Evolutionary conservation across 2,113 vertebrate species (phyloP), one percentile per base, ranked within the genome.

Genomic region (Lophotis ruficrista): DNA sequence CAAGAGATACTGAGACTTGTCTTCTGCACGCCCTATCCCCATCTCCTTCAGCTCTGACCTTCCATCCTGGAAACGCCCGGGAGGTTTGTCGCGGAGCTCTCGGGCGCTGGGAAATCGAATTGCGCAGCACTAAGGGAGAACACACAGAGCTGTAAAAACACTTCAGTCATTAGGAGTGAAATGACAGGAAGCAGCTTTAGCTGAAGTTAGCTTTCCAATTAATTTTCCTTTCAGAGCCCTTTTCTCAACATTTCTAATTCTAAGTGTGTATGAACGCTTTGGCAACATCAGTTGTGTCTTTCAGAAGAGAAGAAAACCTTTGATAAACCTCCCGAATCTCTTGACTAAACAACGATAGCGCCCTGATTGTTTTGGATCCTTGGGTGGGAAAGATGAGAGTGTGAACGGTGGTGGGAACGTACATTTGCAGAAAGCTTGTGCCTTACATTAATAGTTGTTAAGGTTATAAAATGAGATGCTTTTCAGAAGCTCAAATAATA

Each of bases 191-290:
- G 69, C 53, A 54, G 17, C 83, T n/a, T n/a, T n/a, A n/a, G n/a
- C n/a, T n/a, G n/a, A n/a, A n/a, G 83, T 64, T 95, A 68, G 53
- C 69, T 72, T 83, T 87, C 80, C 83, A 96, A 92, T 94, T 96
- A 94, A 75, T 69, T 94, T 87, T 87, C 65, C 50, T 66, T 90
- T 92, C 73, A 79, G 77, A 82, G 45, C 31, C 50, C 57, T 83
- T 91, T 91, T 68, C 16, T 27, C 76, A 82, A 54, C 20, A 20
- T 72, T 88, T 95, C 83, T 68, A 66, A 77, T 88, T 86, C 43
- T n/a, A 53, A 69, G 25, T 37, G 31, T 87, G 43, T 82, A 13
- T 69, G 25, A 78, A 76, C 68, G 66, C 78, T 93, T 92, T 76
- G 70, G 47, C 62, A 69, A 69, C 25, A 4, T 72, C 14, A 60